Evolutionary conservation across 1,140 invertebrate species (phyloP).

Genomic region (Tetramorium alpestre): DNA sequence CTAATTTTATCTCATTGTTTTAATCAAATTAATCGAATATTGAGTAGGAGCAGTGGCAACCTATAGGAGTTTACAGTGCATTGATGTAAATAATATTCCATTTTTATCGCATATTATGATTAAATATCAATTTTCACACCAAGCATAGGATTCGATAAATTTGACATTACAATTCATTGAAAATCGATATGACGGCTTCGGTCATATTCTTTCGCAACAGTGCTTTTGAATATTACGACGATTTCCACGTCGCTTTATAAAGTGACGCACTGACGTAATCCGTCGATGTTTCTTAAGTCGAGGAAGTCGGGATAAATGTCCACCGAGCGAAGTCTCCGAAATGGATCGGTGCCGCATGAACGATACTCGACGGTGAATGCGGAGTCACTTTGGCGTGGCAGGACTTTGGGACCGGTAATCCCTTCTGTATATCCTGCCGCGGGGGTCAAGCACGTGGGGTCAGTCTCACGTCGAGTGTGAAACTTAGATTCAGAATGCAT

Average conservation of each 20-base stretch:
- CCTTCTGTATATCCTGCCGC: constrained; percentile 65
- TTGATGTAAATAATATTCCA: not conserved
- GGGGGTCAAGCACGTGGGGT: constrained; percentile 78
- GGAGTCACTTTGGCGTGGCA: constrained; percentile 35
- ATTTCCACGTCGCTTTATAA: constrained; percentile 33
- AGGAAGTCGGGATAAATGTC: constrained; percentile 49
- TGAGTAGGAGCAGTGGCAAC: too few species aligned
- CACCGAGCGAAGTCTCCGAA: constrained; percentile 8
- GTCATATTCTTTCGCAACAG: not conserved
- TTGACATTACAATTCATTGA: not conserved
- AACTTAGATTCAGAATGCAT: constrained; percentile 72
- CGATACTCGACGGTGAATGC: constrained; percentile 31
- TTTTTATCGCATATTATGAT: not conserved
- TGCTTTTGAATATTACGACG: not conserved
- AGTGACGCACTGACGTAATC: constrained; percentile 50
- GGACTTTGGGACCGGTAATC: constrained; percentile 53
- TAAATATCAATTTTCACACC: not conserved
- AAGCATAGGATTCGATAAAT: not conserved
- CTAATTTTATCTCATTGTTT: too few species aligned
- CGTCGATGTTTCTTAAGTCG: constrained; percentile 23
- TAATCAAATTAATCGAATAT: too few species aligned
- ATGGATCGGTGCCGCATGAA: constrained; percentile 46
- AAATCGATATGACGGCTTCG: not conserved
- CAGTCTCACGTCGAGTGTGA: constrained; percentile 80
- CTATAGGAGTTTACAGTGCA: too few species aligned